Percentiles rank a stretch among this genome's conserved stretches.
phyloP scores from a whole-genome alignment of 2,797 vertebrate species.

The Alca torda region DNA sequence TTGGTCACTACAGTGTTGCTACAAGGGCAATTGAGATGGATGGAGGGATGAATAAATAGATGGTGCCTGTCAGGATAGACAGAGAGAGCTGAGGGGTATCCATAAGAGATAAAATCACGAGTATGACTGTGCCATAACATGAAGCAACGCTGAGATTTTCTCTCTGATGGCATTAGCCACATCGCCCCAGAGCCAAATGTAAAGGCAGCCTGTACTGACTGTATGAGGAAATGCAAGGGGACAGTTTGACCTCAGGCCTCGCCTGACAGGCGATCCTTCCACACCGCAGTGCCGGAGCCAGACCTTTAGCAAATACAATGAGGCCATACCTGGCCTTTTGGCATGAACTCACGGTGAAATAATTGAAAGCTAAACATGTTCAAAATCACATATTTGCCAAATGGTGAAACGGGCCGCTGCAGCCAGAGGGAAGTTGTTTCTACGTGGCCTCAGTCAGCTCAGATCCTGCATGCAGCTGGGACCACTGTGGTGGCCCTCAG shows the following conservation, averaged over 20 bases:
- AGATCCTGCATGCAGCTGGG: neutral
- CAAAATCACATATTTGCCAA: neutral
- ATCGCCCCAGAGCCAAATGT: neutral
- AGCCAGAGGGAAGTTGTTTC: neutral
- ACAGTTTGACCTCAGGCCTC: neutral
- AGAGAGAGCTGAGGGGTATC: neutral
- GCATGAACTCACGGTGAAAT: rapidly evolving
- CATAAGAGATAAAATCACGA: neutral
- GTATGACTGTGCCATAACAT: neutral
- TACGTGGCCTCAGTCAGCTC: neutral
- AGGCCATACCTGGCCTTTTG: neutral
- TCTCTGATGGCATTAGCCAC: neutral
- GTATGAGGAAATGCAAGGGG: neutral
- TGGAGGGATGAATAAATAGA: neutral
- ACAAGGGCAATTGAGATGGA: neutral
- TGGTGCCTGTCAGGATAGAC: neutral
- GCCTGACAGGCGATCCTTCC: neutral
- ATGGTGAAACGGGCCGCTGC: neutral
- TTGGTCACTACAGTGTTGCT: neutral
- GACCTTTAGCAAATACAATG: neutral
- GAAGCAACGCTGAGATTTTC: neutral
- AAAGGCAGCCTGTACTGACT: neutral
- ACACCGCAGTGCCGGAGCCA: neutral
- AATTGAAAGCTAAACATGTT: neutral
- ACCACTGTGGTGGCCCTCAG: neutral